Base-by-base conservation (phyloP, 2,888 invertebrate species). In the Apomyelois bistriatella region DNA sequence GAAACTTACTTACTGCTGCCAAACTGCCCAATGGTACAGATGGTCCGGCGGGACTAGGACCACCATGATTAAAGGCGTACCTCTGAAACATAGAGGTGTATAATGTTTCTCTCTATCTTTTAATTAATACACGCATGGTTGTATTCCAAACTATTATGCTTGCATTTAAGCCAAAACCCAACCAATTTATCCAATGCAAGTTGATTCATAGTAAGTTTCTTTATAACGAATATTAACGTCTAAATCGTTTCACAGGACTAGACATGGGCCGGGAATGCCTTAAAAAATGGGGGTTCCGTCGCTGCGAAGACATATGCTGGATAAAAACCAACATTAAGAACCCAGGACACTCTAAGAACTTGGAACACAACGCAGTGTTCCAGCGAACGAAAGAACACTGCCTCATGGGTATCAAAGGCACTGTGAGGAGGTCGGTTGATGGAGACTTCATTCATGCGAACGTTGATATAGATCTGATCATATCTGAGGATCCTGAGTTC, bases 261-360 rank as follows among this genome's bases (percentile, higher is more conserved):
- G 99, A 99, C 78, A 95, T 98, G 94, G 99, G 98, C 0, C 92
- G 99, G 49, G 95, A 97, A 80, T 99, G 99, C 79, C 91, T 99
- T 1, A 94, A 98, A 58, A 97, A 97, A 76, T 99, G 99, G 99
- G 99, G 99, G 0, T 99, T 98, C 76, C 92, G 99, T 36, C 93
- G 99, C 17, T 99, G 99, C 82, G 99, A 99, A 80, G 99, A 99
- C 76, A 99, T 99, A 70, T 99, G 98, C 80, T 99, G 99, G 99
- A 98, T 99, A 63, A 95, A 98, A 62, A 99, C 98, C 0, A 99
- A 99, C 79, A 96, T 96, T 43, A 96, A 96, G 69, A 97, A 97
- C 81, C 97, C 98, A 0, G 97, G 97, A 0, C 98, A 98, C 84
- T 97, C 97, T 30, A 98, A 98, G 79, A 98, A 97, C 77, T 88